These are phyloP conservation scores for Orchestia grillus DNA, from an alignment of 1,140 invertebrate genomes.

Conservation along the genomic window DNA sequence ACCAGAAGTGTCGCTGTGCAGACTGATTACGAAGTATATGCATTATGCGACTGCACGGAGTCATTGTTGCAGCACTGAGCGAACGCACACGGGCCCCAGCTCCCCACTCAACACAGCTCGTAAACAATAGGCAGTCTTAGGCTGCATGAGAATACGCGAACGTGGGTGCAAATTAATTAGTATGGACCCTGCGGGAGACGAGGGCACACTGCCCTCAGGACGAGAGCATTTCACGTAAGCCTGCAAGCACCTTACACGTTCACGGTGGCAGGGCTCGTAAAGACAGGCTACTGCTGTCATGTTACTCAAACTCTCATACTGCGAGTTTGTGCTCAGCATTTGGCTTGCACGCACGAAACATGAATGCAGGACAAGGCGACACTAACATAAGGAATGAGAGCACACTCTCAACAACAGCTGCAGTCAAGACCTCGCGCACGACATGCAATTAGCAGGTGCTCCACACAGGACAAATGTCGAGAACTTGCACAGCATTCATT, in stretches of 20 bases:
- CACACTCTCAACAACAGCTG: neutral
- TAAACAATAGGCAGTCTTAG: too few relatives aligned
- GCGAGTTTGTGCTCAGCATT: neutral
- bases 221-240: neutral
- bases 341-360: neutral
- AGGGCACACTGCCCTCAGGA: neutral
- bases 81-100: too few relatives aligned
- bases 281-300: neutral
- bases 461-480: neutral
- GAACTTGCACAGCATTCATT: neutral
- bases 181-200: neutral
- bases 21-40: too few relatives aligned
- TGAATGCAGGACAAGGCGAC: too few relatives aligned
- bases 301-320: neutral
- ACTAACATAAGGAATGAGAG: neutral
- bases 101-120: too few relatives aligned
- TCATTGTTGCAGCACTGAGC: too few relatives aligned
- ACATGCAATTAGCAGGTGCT: neutral
- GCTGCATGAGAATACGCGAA: neutral
- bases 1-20: too few relatives aligned
- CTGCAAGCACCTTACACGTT: neutral
- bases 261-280: neutral
- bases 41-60: too few relatives aligned
- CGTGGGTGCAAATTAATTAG: neutral
- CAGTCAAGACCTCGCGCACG: neutral